Percentiles rank a stretch among this genome's conserved stretches.
These are phyloP conservation scores for Onychorhynchus coronatus DNA, from an alignment of 2,113 vertebrate genomes.

Conservation along the genomic window DNA sequence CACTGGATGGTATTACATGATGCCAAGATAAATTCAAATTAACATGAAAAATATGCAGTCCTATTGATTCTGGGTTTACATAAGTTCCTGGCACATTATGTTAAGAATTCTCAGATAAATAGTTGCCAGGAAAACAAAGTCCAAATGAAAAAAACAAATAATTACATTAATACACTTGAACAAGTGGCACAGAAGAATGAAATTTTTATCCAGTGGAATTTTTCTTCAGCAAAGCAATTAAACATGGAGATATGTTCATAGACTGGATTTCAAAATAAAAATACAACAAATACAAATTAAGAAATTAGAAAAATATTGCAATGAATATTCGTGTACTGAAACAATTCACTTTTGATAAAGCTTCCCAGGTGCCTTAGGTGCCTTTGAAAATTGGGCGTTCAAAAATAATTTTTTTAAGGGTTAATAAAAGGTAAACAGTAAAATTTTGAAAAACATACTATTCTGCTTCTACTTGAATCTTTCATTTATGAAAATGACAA, in stretches of 20 bases:
- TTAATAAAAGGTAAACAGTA: background rate
- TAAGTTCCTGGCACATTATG: background rate
- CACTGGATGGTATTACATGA: background rate
- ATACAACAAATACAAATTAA: background rate
- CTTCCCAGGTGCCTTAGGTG: background rate
- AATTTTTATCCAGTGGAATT: background rate
- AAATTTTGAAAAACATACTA: background rate
- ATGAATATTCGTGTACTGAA: background rate
- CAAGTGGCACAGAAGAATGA: background rate
- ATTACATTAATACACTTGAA: background rate
- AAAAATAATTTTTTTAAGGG: background rate
- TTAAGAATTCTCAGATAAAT: background rate
- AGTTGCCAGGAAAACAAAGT: background rate
- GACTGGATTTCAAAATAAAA: background rate
- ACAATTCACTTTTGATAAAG: background rate
- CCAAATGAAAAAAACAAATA: background rate
- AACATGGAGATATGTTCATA: background rate
- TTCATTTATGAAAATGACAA: background rate
- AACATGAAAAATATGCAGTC: slow-evolving; percentile 22
- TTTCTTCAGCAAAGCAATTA: background rate
- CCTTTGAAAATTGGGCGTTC: background rate
- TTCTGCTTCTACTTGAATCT: background rate
- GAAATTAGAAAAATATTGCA: background rate
- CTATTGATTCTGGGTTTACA: background rate
- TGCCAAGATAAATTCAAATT: slow-evolving; percentile 56